A percentile compares a stretch with the other conserved stretches of the same genome.
Evolutionary conservation across 2,113 vertebrate species (phyloP).

Genomic region (Thamnophis sirtalis): DNA sequence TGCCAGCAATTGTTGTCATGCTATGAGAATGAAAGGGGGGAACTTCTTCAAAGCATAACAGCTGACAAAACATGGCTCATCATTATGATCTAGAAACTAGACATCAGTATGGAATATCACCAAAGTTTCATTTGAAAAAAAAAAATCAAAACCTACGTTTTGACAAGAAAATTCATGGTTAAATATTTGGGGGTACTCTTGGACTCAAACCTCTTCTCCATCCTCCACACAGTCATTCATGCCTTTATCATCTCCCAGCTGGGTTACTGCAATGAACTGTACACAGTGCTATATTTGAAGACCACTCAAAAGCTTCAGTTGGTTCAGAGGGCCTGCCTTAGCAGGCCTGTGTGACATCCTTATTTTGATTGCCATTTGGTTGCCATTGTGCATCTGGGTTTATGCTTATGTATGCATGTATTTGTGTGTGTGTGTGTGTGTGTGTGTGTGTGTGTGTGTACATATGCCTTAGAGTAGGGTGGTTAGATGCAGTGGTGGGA

Average conservation of each 20-base stretch:
- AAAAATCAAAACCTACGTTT: not conserved
- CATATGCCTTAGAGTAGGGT: not conserved
- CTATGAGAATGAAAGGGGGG: not conserved
- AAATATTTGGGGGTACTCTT: not conserved
- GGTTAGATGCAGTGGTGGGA: not conserved
- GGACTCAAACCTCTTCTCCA: not conserved
- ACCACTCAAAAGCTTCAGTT: not conserved
- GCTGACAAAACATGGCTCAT: not conserved
- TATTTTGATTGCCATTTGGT: not conserved
- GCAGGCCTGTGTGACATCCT: not conserved
- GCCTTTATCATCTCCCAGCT: not conserved
- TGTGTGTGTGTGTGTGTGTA: too few species aligned
- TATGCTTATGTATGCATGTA: not conserved
- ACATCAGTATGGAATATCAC: not conserved
- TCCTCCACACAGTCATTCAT: not conserved
- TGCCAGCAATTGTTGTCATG: not conserved
- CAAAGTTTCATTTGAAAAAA: not conserved
- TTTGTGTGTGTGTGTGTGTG: not conserved
- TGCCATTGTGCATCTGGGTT: not conserved
- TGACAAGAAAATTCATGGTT: not conserved
- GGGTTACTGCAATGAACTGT: not conserved
- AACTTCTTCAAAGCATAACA: not conserved
- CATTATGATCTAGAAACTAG: not conserved
- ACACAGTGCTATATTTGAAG: not conserved
- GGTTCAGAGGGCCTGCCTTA: not conserved